These are phyloP conservation scores for Toxostoma redivivum DNA, from an alignment of 2,113 vertebrate genomes.

Conservation along the genomic window DNA sequence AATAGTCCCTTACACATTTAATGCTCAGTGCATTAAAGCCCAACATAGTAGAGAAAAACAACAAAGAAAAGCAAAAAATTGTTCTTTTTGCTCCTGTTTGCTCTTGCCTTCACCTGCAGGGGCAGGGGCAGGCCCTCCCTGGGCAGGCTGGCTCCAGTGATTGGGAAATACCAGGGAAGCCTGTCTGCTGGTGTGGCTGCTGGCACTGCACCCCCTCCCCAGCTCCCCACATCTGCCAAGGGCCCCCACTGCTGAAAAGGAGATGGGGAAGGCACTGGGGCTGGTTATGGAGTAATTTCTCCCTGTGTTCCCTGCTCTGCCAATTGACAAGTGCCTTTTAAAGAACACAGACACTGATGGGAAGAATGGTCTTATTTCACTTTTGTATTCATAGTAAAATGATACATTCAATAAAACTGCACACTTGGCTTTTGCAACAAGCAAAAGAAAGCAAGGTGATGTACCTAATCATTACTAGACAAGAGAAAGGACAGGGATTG, in stretches of 20 bases:
- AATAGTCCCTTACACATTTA: not conserved
- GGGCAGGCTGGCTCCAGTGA: not conserved
- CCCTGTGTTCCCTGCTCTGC: not conserved
- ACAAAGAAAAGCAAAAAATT: not conserved
- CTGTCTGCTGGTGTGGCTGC: not conserved
- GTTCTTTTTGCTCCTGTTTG: not conserved
- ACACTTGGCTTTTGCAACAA: not conserved
- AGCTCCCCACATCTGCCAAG: not conserved
- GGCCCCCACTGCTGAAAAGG: rapidly evolving
- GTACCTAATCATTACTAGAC: too few relatives aligned
- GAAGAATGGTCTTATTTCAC: not conserved
- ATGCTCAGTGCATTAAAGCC: not conserved
- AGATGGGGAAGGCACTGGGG: not conserved
- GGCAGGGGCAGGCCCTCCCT: not conserved
- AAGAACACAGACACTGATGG: not conserved
- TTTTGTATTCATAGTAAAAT: too few relatives aligned
- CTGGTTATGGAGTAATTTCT: not conserved
- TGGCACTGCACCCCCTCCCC: rapidly evolving
- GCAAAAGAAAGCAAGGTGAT: not conserved
- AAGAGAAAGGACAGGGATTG: not conserved
- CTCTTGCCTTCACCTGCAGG: not conserved
- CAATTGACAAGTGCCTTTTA: not conserved
- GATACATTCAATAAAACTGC: not conserved
- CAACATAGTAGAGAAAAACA: rapidly evolving
- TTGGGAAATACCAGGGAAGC: not conserved